A percentile compares a stretch with the other conserved stretches of the same genome.
These are phyloP conservation scores for Sycophaga agraensis DNA, from an alignment of 1,140 invertebrate genomes.

Conservation along the genomic window DNA sequence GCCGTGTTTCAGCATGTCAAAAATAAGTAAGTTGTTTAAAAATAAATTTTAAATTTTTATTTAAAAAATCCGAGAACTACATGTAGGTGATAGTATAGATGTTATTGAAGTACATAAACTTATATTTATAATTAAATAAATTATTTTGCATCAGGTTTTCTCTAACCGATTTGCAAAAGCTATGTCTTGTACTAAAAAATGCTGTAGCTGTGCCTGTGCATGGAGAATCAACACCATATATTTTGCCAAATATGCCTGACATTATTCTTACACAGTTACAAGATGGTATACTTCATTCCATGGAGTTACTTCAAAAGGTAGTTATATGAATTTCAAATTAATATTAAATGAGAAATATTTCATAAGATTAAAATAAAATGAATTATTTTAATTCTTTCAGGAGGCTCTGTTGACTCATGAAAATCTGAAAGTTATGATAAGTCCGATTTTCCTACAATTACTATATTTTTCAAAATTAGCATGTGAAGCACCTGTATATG, in stretches of 20 bases:
- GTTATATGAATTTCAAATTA: background rate
- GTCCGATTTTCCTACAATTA: constrained; percentile 78
- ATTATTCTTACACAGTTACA: constrained; percentile 79
- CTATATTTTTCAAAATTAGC: constrained; percentile 74
- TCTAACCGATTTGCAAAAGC: constrained; percentile 73
- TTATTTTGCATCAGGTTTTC: constrained; percentile 62
- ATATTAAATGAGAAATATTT: background rate
- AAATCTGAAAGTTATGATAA: constrained; percentile 70
- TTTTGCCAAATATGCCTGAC: constrained; percentile 73
- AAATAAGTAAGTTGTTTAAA: constrained; percentile 63
- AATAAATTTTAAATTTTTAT: no score
- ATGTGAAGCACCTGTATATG: constrained; percentile 69
- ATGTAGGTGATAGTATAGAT: no score
- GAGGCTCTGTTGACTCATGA: constrained; percentile 71
- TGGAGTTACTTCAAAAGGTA: constrained; percentile 77
- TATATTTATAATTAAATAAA: background rate
- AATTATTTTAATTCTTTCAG: constrained; percentile 45
- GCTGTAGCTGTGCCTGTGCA: constrained; percentile 80
- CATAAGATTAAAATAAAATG: background rate
- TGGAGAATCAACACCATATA: constrained; percentile 79
- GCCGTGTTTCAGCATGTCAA: constrained; percentile 89
- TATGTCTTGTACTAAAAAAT: constrained; percentile 77
- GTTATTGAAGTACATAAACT: background rate
- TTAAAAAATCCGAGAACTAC: no score
- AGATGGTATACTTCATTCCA: constrained; percentile 77